A percentile compares a stretch with the other conserved stretches of the same genome.
Conservation (phyloP, 2,797 vertebrate species). For the Cephalopachus bancanus region DNA sequence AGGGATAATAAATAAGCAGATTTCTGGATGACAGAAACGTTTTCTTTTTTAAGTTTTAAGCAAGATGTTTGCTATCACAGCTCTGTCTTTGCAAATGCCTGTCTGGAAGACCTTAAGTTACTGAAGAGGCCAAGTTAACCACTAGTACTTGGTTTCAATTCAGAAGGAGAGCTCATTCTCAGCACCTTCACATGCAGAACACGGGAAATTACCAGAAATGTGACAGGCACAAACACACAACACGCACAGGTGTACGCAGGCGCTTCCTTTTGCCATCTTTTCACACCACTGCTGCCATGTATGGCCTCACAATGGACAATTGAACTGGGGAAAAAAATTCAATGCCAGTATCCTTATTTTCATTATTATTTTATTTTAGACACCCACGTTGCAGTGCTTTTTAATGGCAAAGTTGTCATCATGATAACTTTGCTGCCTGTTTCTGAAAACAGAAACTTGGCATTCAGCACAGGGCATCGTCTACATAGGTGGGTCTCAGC, state of each 20-base stretch:
- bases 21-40: constrained; percentile 22
- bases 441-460: constrained; percentile 44
- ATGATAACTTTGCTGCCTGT: neutral
- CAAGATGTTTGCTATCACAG: neutral
- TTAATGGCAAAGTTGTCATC: too few relatives aligned
- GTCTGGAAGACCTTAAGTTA: neutral
- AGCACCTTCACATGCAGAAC: neutral
- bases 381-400: neutral
- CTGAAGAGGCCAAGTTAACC: neutral
- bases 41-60: constrained; percentile 1
- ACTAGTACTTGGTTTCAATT: neutral
- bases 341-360: rapidly evolving
- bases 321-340: neutral
- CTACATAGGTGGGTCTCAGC: constrained; percentile 72
- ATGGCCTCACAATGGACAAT: neutral
- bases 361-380: neutral
- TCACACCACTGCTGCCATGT: neutral
- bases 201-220: neutral
- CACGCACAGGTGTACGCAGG: neutral
- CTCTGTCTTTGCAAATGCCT: neutral
- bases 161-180: rapidly evolving
- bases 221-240: rapidly evolving
- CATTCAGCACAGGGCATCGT: constrained; percentile 61
- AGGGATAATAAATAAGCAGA: constrained; percentile 12
- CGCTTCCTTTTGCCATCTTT: neutral